These are phyloP conservation scores for Syndactyla subalaris DNA, from an alignment of 2,797 vertebrate species.

Conservation along the genomic window DNA sequence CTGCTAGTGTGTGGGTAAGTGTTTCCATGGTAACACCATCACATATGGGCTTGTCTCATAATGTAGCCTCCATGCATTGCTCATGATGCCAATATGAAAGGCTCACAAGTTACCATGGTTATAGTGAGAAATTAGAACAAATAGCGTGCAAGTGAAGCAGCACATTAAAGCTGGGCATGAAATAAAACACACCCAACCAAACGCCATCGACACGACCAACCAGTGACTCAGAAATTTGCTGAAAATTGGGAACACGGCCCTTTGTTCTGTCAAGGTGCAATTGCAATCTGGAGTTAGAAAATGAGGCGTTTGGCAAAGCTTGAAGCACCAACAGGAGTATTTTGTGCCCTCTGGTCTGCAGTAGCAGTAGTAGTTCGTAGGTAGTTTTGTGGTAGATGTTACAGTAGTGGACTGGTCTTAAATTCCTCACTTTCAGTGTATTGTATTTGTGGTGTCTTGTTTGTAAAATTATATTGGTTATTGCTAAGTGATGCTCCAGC, in stretches of 20 bases:
- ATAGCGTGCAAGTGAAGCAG: constrained; percentile 39
- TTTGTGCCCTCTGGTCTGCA: constrained; percentile 52
- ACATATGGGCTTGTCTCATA: constrained; percentile 77
- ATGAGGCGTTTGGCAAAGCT: background rate
- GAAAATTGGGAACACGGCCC: background rate
- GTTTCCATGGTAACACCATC: constrained; percentile 79
- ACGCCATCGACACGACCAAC: background rate
- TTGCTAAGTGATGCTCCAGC: background rate
- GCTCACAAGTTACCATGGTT: constrained; percentile 80
- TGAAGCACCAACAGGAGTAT: background rate
- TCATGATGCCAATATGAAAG: constrained; percentile 73
- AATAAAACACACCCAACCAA: background rate
- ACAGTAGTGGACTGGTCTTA: background rate
- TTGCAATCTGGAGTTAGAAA: background rate
- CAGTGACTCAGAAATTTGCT: background rate
- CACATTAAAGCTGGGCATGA: constrained; percentile 52
- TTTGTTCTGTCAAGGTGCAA: background rate
- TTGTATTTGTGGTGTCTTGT: constrained; percentile 29
- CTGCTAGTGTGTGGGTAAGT: constrained; percentile 85
- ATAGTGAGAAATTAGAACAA: constrained; percentile 69
- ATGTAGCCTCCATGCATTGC: constrained; percentile 77
- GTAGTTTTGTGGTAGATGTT: constrained; percentile 34
- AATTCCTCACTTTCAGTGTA: background rate
- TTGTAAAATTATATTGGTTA: background rate
- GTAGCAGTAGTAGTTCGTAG: constrained; percentile 35